These are phyloP conservation scores for Eupsilia transversa DNA, from an alignment of 2,888 invertebrate genomes.

Conservation along the genomic window DNA sequence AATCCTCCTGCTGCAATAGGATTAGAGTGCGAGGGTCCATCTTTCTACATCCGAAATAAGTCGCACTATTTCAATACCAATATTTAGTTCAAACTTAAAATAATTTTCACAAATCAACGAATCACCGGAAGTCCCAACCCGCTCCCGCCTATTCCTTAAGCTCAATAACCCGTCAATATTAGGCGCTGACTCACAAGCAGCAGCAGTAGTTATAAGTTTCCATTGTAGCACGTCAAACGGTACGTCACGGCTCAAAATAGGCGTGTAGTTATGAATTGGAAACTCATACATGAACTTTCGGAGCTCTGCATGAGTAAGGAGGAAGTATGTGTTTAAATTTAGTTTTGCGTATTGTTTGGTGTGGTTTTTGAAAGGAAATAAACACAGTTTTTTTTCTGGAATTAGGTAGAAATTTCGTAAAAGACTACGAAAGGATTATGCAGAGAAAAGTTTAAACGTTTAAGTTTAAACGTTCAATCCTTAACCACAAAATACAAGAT, in stretches of 20 bases:
- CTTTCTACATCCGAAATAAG: no score
- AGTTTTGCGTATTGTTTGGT: neutral
- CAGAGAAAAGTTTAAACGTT: neutral
- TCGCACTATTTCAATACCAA: no score
- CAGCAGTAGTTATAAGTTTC: conserved; percentile 67
- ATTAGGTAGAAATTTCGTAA: neutral
- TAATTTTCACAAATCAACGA: no score
- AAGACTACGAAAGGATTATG: neutral
- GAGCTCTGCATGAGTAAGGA: neutral
- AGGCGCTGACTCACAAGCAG: conserved; percentile 78
- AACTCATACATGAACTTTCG: conserved; percentile 23
- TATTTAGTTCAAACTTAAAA: neutral
- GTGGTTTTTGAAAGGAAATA: neutral
- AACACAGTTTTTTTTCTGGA: neutral
- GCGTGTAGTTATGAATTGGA: conserved; percentile 52
- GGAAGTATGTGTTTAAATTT: conserved; percentile 20
- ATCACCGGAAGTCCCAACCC: conserved; percentile 33
- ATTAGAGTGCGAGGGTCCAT: no score
- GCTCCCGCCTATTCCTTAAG: conserved; percentile 44
- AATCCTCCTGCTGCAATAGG: no score
- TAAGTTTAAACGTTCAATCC: no score
- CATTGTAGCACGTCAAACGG: conserved; percentile 66
- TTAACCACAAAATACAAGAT: no score
- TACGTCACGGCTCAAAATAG: conserved; percentile 64
- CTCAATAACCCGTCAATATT: conserved; percentile 69